Conservation (phyloP, 1,140 invertebrate species). For the Colletes gigas region DNA sequence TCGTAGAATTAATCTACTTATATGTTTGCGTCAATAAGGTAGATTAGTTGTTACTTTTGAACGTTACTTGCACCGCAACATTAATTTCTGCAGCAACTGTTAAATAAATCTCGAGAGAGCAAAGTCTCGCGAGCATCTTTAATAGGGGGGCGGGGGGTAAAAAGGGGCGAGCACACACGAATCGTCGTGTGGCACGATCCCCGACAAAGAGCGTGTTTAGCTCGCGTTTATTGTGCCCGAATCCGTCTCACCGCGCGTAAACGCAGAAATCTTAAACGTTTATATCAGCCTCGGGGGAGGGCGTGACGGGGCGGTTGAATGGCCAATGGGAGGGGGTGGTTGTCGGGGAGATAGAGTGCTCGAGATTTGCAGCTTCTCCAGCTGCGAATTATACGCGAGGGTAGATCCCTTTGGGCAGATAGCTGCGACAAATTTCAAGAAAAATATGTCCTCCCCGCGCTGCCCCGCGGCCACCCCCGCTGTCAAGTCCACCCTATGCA, state of each 20-base stretch:
- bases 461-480: slow-evolving; percentile 14
- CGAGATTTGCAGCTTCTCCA: slow-evolving; percentile 74
- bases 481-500: slow-evolving; percentile 50
- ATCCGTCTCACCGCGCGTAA: slow-evolving; percentile 44
- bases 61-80: too few relatives aligned
- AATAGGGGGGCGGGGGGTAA: neutral
- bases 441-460: slow-evolving; percentile 74
- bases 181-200: neutral
- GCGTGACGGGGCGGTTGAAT: slow-evolving; percentile 15
- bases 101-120: neutral
- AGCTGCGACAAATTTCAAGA: slow-evolving; percentile 79
- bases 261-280: slow-evolving; percentile 70
- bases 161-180: neutral
- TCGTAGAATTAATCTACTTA: too few relatives aligned
- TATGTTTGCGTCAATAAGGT: too few relatives aligned
- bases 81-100: too few relatives aligned
- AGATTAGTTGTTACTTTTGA: too few relatives aligned
- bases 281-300: slow-evolving; percentile 65
- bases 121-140: neutral
- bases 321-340: neutral
- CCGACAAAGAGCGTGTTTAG: slow-evolving; percentile 14
- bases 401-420: slow-evolving; percentile 77
- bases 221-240: slow-evolving; percentile 27
- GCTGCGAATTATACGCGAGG: slow-evolving; percentile 76
- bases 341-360: slow-evolving; percentile 53